Evolutionary conservation across 2,113 vertebrate genomes (phyloP).

Genomic region (Entelurus aequoreus): DNA sequence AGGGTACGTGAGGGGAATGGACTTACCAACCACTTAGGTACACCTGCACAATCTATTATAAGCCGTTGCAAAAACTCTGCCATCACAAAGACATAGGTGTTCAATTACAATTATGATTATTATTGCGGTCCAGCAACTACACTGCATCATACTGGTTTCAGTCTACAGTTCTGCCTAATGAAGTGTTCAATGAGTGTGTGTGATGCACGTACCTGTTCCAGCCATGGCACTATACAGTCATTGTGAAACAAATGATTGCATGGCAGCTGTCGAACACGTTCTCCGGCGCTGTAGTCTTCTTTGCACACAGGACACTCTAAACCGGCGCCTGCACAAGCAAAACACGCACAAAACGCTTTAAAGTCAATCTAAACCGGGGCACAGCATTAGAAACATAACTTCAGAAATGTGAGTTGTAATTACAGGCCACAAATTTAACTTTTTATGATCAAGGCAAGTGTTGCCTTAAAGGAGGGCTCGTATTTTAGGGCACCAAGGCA

Average conservation of each 20-base stretch:
- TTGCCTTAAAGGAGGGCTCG: no score
- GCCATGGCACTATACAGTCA: constrained; percentile 95
- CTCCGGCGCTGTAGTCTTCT: constrained; percentile 88
- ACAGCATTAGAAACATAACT: no score
- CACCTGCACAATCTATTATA: no score
- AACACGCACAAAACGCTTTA: not conserved
- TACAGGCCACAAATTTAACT: no score
- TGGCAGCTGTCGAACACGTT: constrained; percentile 88
- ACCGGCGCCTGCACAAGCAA: constrained; percentile 78
- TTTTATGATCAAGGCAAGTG: no score
- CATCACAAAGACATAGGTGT: no score
- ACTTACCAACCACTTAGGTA: no score
- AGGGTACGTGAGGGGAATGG: not conserved
- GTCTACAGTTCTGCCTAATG: not conserved
- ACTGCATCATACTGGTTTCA: not conserved
- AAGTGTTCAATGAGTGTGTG: not conserved
- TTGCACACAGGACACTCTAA: constrained; percentile 97
- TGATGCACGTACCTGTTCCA: constrained; percentile 85
- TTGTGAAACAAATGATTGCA: constrained; percentile 98
- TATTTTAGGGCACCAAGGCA: no score
- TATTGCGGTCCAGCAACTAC: not conserved
- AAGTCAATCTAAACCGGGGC: no score
- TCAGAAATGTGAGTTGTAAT: no score
- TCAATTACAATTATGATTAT: no score
- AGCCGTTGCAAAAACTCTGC: no score